Evolutionary conservation across 1,140 invertebrate genomes (phyloP), one percentile per base, ranked within the genome.

Genomic region (Phocides pigmalion): DNA sequence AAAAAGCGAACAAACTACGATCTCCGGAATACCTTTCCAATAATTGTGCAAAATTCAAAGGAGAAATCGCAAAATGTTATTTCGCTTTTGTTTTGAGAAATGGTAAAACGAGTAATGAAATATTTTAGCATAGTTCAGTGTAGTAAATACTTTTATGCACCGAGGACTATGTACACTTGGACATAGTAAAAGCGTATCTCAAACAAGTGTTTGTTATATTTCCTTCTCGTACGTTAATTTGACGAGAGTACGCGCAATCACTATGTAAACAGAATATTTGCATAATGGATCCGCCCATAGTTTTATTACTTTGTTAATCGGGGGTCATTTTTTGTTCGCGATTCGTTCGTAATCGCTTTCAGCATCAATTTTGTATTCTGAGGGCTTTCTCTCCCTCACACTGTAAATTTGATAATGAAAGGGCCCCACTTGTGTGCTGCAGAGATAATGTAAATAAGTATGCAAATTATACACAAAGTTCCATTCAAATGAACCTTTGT

Each of bases 371-470:
- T 87, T 84, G 81, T 89, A 90, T 90, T 90, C 84, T 64, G 62
- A 9, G 64, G 35, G 70, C 78, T 73, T 75, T 16, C 53, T 68
- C 70, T 62, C 76, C 76, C 79, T 79, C 79, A 76, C 80, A 79
- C 78, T 83, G 84, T 73, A 84, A 90, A 86, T 89, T 90, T 85
- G 85, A 88, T 89, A 90, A 90, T 89, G 81, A 88, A 88, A 82
- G 85, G 82, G 73, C 68, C 81, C 79, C 81, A 85, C 83, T 90
- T 89, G 86, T 89, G 86, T 87, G 79, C 78, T 82, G 84, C 87
- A 84, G 79, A 89, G 85, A 89, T 89, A 90, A 90, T 90, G 84
- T 90, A 90, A 90, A 90, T 88, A 90, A 84, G 84, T 88, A 90
- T 88, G 88, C 87, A 87, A 90, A 90, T 90, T 86, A 79, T 82